These are phyloP conservation scores for Drosophila trapezifrons DNA, from an alignment of 1,140 invertebrate species.

Conservation along the genomic window DNA sequence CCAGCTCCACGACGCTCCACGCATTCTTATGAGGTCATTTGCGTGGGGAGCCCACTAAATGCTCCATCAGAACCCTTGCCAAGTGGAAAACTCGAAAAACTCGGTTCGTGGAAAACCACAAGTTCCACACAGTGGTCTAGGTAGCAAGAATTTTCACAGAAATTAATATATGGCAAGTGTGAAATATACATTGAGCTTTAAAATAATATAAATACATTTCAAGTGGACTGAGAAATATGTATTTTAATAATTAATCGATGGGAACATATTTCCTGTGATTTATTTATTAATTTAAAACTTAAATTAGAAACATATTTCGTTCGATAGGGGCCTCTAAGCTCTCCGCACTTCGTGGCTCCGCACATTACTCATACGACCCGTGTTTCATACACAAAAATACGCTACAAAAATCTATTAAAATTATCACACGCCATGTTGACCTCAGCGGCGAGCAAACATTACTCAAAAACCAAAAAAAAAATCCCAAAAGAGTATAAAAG, in stretches of 20 bases:
- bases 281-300: background rate
- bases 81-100: constrained; percentile 49
- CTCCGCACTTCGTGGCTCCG: constrained; percentile 1
- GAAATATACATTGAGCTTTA: too few species aligned
- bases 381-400: constrained; percentile 15
- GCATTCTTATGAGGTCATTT: constrained; percentile 83
- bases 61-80: constrained; percentile 50
- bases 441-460: constrained; percentile 71
- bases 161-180: background rate
- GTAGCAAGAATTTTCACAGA: background rate
- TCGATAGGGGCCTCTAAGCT: background rate
- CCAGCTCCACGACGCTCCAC: constrained; percentile 63
- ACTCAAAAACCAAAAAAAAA: constrained; percentile 50
- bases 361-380: constrained; percentile 69
- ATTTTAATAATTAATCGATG: background rate
- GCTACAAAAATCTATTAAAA: constrained; percentile 74
- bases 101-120: constrained; percentile 66
- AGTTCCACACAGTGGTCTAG: background rate
- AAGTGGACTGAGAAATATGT: too few species aligned
- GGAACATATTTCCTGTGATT: background rate
- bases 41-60: constrained; percentile 80
- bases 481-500: constrained; percentile 13
- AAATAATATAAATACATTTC: too few species aligned
- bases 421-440: constrained; percentile 81
- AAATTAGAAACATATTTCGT: background rate